These are phyloP conservation scores for Zaprionus vittiger DNA, from an alignment of 1,140 invertebrate species.

Conservation along the genomic window DNA sequence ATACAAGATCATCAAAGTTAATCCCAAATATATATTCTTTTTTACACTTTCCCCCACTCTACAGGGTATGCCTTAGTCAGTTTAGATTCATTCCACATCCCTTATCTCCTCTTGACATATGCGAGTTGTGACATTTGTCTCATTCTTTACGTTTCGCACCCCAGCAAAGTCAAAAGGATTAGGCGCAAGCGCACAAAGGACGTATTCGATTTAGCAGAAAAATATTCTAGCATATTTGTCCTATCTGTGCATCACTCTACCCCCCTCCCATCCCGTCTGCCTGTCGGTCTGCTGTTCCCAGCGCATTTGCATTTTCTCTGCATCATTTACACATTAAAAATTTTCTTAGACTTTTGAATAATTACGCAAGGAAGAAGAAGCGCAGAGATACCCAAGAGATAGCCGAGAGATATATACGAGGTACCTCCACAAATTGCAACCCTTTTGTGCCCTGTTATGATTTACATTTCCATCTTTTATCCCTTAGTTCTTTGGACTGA, in stretches of 20 bases:
- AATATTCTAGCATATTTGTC: conserved; percentile 69
- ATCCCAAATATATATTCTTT: background rate
- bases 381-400: conserved; percentile 59
- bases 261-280: background rate
- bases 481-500: background rate
- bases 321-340: conserved; percentile 63
- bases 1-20: too few relatives aligned
- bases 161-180: conserved; percentile 80
- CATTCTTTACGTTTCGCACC: conserved; percentile 70
- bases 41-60: background rate
- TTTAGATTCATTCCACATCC: background rate
- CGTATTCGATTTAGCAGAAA: conserved; percentile 80
- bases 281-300: conserved; percentile 51
- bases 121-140: conserved; percentile 69
- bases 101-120: conserved; percentile 52
- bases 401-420: conserved; percentile 24
- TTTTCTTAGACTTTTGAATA: conserved; percentile 71
- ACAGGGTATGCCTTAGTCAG: background rate
- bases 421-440: conserved; percentile 50
- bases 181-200: conserved; percentile 47
- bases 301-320: conserved; percentile 72
- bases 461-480: conserved; percentile 1
- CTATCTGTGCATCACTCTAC: conserved; percentile 15
- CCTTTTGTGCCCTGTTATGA: conserved; percentile 39
- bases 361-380: conserved; percentile 68